phyloP scores from a whole-genome alignment of 2,113 vertebrate species.

The Mixornis gularis region DNA sequence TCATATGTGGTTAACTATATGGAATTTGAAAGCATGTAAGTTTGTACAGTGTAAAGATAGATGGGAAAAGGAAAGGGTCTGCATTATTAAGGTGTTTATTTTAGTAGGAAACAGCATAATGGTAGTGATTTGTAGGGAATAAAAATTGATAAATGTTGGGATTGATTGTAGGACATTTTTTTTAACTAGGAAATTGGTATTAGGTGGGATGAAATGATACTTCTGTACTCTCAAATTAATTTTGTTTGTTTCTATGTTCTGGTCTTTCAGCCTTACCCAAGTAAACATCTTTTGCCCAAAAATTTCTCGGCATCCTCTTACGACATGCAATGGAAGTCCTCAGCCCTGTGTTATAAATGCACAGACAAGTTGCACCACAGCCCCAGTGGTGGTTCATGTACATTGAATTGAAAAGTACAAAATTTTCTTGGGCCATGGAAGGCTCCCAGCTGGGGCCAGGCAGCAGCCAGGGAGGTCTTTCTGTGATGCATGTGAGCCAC shows the following conservation, averaged over 20 bases:
- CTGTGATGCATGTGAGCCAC: accelerated
- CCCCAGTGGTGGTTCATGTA: background rate
- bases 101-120: background rate
- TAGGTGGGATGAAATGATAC: background rate
- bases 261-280: background rate
- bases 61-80: background rate
- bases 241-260: background rate
- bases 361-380: background rate
- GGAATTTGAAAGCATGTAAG: background rate
- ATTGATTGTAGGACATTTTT: background rate
- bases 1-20: background rate
- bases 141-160: background rate
- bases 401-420: background rate
- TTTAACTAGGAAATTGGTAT: background rate
- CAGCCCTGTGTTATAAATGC: background rate
- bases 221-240: background rate
- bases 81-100: background rate
- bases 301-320: background rate
- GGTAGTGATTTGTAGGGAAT: background rate
- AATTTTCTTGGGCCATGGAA: background rate
- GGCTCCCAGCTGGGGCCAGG: background rate
- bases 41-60: background rate
- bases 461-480: background rate
- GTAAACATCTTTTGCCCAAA: background rate
- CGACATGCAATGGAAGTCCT: accelerated